phyloP scores from a whole-genome alignment of 23 tunicate species.

The Halocynthia aurantium region DNA sequence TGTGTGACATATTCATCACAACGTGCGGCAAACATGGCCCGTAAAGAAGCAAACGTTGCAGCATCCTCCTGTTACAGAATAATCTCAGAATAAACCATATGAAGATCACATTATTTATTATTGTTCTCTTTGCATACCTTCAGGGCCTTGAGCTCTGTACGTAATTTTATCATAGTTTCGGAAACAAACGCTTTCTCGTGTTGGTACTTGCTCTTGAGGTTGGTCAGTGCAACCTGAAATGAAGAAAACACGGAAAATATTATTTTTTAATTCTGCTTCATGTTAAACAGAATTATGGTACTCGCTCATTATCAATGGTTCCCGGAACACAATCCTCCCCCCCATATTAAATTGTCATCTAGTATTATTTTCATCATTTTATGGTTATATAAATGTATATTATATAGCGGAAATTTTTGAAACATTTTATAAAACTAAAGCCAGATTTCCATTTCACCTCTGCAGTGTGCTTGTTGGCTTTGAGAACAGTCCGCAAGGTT shows the following conservation, averaged over 20 bases:
- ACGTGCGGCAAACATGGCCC: slow-evolving; percentile 92
- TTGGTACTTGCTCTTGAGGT: slow-evolving; percentile 87
- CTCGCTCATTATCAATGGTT: no score
- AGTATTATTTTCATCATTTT: no score
- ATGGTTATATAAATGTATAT: no score
- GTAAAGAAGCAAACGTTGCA: slow-evolving; percentile 80
- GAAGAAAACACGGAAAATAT: no score
- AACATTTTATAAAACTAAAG: no score
- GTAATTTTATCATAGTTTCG: slow-evolving; percentile 82
- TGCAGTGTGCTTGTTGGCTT: slow-evolving; percentile 98
- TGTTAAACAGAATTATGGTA: no score
- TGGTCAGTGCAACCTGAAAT: slow-evolving; percentile 66
- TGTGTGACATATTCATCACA: slow-evolving; percentile 95
- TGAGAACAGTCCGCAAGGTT: slow-evolving; percentile 86
- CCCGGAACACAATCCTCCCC: no score
- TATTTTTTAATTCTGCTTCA: no score
- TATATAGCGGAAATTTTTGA: no score
- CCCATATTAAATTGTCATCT: no score
- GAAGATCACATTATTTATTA: background rate
- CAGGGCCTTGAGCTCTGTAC: slow-evolving; percentile 81
- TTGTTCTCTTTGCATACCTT: slow-evolving; percentile 34
- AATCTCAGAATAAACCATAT: background rate
- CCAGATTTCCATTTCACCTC: slow-evolving; percentile 30
- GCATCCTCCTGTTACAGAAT: slow-evolving; percentile 77
- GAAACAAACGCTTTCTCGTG: slow-evolving; percentile 76